These are phyloP conservation scores for Griposia aprilina DNA, from an alignment of 2,888 invertebrate species.

Conservation along the genomic window DNA sequence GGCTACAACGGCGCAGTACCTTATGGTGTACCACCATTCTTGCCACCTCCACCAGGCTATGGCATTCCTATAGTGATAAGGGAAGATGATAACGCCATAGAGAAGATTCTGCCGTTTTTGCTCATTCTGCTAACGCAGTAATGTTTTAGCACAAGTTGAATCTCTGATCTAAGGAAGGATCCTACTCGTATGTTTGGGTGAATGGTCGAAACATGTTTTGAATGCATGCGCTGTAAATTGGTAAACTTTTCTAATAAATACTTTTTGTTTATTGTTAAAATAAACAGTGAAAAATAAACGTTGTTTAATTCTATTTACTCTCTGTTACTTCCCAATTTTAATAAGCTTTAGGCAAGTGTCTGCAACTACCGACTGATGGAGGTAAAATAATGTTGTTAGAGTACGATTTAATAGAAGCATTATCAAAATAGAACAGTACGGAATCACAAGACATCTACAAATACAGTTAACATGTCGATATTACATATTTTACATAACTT, in stretches of 20 bases:
- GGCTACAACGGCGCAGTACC: constrained; percentile 42
- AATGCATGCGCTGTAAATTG: constrained; percentile 6
- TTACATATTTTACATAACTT: constrained; percentile 61
- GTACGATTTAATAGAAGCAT: background rate
- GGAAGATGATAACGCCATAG: constrained; percentile 40
- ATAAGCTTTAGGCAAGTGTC: background rate
- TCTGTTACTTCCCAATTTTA: background rate
- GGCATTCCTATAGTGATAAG: constrained; percentile 12
- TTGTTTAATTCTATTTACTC: background rate
- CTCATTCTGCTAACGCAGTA: constrained; percentile 37
- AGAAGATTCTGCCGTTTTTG: constrained; percentile 53
- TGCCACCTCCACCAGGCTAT: constrained; percentile 42
- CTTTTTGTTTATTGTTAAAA: constrained; percentile 10
- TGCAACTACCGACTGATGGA: too few species aligned
- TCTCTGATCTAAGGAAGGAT: background rate
- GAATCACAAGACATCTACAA: constrained; percentile 16
- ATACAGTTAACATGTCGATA: constrained; percentile 27
- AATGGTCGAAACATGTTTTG: background rate
- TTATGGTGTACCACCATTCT: constrained; percentile 28
- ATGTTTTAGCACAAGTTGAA: background rate
- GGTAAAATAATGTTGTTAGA: background rate
- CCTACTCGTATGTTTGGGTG: background rate
- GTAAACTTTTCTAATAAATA: background rate
- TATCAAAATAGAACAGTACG: background rate
- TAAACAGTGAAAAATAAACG: background rate